Conservation (phyloP, 2,113 vertebrate species). For the Pseudonaja textilis region DNA sequence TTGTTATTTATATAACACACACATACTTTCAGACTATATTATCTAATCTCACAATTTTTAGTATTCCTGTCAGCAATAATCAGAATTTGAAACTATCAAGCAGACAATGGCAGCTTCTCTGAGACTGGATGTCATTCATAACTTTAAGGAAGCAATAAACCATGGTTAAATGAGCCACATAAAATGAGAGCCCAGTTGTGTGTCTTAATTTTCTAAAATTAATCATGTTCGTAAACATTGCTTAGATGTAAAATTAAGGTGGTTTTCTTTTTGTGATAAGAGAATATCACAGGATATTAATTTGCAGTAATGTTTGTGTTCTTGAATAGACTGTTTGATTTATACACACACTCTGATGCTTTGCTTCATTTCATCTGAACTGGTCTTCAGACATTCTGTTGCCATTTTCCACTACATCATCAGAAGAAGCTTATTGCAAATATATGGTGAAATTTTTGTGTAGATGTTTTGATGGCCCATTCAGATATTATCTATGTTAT, state of each 20-base stretch:
- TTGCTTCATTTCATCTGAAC: neutral
- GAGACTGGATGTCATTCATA: neutral
- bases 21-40: neutral
- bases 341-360: neutral
- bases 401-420: neutral
- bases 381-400: neutral
- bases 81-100: neutral
- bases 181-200: neutral
- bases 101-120: neutral
- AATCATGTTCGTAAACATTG: neutral
- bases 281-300: neutral
- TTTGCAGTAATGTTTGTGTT: neutral
- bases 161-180: neutral
- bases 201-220: neutral
- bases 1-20: neutral
- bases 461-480: neutral
- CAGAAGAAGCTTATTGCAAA: neutral
- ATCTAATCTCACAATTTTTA: neutral
- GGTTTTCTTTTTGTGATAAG: neutral
- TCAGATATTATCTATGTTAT: neutral
- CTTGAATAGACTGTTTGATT: neutral
- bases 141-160: neutral
- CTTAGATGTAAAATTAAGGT: neutral
- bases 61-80: neutral
- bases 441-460: neutral